A percentile compares a stretch with the other conserved stretches of the same genome.
These are phyloP conservation scores for Dasyprocta punctata DNA, from an alignment of 2,113 vertebrate species.

Conservation along the genomic window DNA sequence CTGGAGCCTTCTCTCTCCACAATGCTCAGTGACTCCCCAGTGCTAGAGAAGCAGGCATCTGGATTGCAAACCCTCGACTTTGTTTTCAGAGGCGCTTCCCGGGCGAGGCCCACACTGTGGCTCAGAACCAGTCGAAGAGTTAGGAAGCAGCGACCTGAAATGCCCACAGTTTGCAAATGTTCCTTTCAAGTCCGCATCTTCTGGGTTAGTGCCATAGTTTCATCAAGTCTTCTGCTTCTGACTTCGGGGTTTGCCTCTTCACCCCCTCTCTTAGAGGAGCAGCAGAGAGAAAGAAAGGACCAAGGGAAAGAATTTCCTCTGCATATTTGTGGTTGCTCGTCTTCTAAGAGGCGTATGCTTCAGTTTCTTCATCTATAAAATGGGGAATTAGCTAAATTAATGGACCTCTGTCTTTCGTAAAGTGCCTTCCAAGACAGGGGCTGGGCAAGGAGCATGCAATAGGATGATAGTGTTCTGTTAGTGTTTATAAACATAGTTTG, in stretches of 20 bases:
- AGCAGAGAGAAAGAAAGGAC: constrained; percentile 27
- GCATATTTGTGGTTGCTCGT: constrained; percentile 32
- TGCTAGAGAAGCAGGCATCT: not conserved
- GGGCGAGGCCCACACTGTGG: not conserved
- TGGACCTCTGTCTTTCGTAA: constrained; percentile 54
- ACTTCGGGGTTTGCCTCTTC: constrained; percentile 9
- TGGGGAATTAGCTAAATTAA: constrained; percentile 73
- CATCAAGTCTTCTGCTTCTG: not conserved
- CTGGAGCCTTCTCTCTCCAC: not conserved
- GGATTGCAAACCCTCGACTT: not conserved
- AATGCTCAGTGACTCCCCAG: not conserved
- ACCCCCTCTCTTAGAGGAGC: not conserved
- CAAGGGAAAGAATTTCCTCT: constrained; percentile 57
- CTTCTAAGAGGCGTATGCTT: constrained; percentile 65
- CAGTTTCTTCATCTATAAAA: constrained; percentile 73
- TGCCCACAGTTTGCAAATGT: not conserved
- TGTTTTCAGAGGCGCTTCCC: not conserved
- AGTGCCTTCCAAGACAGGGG: constrained; percentile 40
- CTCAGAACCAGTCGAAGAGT: not conserved
- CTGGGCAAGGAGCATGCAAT: constrained; percentile 50
- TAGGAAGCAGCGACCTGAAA: not conserved
- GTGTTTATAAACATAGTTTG: constrained; percentile 76
- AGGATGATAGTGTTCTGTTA: constrained; percentile 59
- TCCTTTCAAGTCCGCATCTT: not conserved
- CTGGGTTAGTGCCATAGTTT: not conserved